These are phyloP conservation scores for Leucopsar rothschildi DNA, from an alignment of 2,113 vertebrate species.

Conservation along the genomic window DNA sequence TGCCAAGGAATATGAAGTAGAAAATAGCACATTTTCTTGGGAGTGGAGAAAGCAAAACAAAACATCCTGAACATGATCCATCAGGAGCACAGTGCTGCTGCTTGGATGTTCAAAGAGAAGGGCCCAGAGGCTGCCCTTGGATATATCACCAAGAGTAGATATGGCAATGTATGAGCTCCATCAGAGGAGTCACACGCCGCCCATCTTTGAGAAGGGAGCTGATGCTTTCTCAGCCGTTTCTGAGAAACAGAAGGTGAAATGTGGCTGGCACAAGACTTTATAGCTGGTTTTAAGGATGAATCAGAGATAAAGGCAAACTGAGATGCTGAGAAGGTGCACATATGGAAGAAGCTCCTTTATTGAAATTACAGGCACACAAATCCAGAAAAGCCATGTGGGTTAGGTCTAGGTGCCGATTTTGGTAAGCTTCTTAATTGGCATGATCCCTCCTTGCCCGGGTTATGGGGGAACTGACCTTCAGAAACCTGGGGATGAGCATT, in stretches of 20 bases:
- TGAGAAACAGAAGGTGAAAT: not conserved
- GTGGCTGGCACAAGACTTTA: not conserved
- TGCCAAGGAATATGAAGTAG: not conserved
- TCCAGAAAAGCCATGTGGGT: slow-evolving; percentile 23
- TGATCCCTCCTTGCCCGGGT: slow-evolving; percentile 42
- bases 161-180: not conserved
- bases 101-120: not conserved
- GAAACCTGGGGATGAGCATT: not conserved
- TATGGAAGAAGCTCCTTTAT: slow-evolving; percentile 58
- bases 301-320: not conserved
- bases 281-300: not conserved
- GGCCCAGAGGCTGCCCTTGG: not conserved
- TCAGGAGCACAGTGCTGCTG: not conserved
- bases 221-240: not conserved
- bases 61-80: not conserved
- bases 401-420: slow-evolving; percentile 36
- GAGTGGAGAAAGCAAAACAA: not conserved
- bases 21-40: not conserved
- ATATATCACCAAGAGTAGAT: not conserved
- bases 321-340: slow-evolving; percentile 27
- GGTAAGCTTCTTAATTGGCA: slow-evolving; percentile 31
- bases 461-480: slow-evolving; percentile 43
- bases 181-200: not conserved
- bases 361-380: slow-evolving; percentile 58
- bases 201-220: not conserved